A percentile compares a stretch with the other conserved stretches of the same genome.
phyloP scores from a whole-genome alignment of 2,797 vertebrate species.

The Mionectes olivaceus region DNA sequence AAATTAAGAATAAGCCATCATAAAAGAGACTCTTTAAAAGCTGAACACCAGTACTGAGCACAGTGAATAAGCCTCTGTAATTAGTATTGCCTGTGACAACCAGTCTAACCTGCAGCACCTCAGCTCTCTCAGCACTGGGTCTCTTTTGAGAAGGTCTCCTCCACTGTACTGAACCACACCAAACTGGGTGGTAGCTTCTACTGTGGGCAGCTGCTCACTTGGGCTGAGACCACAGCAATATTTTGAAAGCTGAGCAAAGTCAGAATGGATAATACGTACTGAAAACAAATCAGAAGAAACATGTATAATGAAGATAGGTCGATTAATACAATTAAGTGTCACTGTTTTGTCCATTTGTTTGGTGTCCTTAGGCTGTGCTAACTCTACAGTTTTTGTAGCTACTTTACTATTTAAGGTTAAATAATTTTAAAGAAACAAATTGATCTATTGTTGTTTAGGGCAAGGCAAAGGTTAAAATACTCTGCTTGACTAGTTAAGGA shows the following conservation, averaged over 20 bases:
- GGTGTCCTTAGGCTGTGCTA: background rate
- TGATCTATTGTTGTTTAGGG: background rate
- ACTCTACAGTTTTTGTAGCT: background rate
- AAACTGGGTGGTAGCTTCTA: background rate
- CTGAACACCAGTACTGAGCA: background rate
- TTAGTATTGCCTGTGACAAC: background rate
- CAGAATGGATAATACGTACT: background rate
- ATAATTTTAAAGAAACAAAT: background rate
- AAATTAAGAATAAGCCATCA: background rate
- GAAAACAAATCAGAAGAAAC: background rate
- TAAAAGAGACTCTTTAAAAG: background rate
- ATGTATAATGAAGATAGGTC: background rate
- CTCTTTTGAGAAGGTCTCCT: background rate
- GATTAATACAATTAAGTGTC: background rate
- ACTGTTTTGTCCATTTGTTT: background rate
- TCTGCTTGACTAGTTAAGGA: background rate
- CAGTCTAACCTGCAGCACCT: background rate
- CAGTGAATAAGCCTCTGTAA: background rate
- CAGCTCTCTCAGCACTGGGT: rapidly evolving
- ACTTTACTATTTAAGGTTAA: background rate
- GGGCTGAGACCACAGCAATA: background rate
- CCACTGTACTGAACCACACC: background rate
- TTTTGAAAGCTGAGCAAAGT: background rate
- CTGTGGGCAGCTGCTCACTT: background rate
- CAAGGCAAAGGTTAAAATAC: background rate